phyloP scores from a whole-genome alignment of 2,888 invertebrate species.

The Macrophya alboannulata region DNA sequence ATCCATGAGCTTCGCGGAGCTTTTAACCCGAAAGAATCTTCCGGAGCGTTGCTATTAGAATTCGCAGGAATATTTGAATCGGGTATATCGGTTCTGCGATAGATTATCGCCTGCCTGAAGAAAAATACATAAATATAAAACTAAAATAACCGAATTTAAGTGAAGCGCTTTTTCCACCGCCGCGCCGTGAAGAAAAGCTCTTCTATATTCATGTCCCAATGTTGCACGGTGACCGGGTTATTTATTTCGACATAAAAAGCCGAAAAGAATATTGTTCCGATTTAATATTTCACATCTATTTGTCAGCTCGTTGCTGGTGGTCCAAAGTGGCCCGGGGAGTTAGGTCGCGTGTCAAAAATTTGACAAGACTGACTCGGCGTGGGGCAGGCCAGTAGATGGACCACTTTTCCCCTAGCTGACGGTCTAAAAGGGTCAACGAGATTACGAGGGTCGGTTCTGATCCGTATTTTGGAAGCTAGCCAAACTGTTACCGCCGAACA shows the following conservation, averaged over 20 bases:
- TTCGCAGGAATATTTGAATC: not conserved
- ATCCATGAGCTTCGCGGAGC: not conserved
- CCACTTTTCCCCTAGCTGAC: conserved; percentile 6
- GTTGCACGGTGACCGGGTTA: not conserved
- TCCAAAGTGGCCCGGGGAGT: conserved; percentile 19
- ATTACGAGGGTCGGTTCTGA: conserved; percentile 47
- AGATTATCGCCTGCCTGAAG: not conserved
- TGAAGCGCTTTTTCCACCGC: not conserved
- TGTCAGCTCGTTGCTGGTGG: not conserved
- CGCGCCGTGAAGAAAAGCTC: not conserved
- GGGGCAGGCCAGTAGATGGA: not conserved
- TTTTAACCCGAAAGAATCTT: not conserved
- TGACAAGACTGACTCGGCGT: conserved; percentile 13
- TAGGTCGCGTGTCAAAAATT: conserved; percentile 33
- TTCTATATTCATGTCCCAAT: not conserved
- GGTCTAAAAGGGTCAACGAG: conserved; percentile 49
- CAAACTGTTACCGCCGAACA: conserved; percentile 28
- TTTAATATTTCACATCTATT: conserved; percentile 38
- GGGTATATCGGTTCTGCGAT: not conserved
- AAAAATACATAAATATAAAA: not conserved
- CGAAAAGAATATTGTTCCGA: not conserved
- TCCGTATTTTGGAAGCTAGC: conserved; percentile 43
- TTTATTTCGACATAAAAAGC: conserved; percentile 9
- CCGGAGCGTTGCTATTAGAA: not conserved
- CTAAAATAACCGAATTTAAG: not conserved